A percentile compares a stretch with the other conserved stretches of the same genome.
These are phyloP conservation scores for Plusia festucae DNA, from an alignment of 2,888 invertebrate species.

Conservation along the genomic window DNA sequence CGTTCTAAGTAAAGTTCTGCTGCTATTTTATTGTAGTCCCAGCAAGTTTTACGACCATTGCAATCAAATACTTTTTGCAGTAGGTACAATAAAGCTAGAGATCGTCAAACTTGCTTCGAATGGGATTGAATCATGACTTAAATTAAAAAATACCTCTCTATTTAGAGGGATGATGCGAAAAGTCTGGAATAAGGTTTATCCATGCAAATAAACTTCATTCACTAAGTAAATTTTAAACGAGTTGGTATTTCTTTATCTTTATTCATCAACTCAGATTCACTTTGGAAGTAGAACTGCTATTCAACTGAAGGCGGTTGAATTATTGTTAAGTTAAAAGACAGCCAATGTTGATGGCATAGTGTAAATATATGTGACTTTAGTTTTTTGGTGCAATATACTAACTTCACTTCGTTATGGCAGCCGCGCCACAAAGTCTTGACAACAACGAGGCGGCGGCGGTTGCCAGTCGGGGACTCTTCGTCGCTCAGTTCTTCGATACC, in stretches of 20 bases:
- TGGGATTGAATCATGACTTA: background rate
- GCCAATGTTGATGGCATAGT: background rate
- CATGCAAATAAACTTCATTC: background rate
- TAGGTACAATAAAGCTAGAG: background rate
- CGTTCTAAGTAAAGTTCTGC: background rate
- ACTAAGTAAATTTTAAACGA: background rate
- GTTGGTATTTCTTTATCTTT: conserved; percentile 3
- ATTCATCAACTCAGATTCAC: background rate
- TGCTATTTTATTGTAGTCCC: background rate
- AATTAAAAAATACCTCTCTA: background rate
- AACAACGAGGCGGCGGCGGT: conserved; percentile 92
- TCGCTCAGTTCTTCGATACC: conserved; percentile 92
- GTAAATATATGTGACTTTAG: no score
- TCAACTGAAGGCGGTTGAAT: background rate
- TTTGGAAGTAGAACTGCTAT: background rate
- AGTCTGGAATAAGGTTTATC: conserved; percentile 1
- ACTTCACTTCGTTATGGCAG: conserved; percentile 91
- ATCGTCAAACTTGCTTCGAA: background rate
- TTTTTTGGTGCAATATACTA: conserved; percentile 54
- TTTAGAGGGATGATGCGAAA: background rate
- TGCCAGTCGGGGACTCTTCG: conserved; percentile 91
- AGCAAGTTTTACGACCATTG: background rate
- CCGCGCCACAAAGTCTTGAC: conserved; percentile 94
- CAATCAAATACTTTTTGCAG: conserved; percentile 1
- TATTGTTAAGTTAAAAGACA: background rate